Evolutionary conservation across 2,888 invertebrate species (phyloP).

Genomic region (Atethmia centrago): DNA sequence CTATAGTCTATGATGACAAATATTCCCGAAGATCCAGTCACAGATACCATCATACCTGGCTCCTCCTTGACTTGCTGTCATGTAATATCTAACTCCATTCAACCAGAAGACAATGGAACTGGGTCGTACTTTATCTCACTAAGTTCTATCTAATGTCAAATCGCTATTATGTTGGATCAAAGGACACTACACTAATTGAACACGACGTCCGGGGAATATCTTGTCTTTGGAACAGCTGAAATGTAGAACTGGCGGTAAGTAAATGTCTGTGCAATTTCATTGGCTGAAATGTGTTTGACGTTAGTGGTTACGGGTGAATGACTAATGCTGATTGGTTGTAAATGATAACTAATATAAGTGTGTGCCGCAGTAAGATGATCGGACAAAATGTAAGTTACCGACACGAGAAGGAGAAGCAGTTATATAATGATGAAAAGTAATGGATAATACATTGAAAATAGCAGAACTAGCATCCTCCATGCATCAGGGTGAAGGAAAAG

Average conservation of each 20-base stretch:
- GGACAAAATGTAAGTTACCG: not conserved
- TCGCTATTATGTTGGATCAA: conserved; percentile 52
- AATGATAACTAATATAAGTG: not conserved
- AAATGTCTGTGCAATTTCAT: not conserved
- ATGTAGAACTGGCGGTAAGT: not conserved
- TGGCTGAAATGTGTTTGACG: conserved; percentile 17
- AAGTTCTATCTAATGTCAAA: conserved; percentile 54
- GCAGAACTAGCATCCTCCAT: not conserved
- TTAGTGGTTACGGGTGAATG: not conserved
- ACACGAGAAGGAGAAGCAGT: not conserved
- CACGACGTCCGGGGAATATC: conserved; percentile 26
- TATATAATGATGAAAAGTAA: no score
- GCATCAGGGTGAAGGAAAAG: not conserved
- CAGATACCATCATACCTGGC: conserved; percentile 13
- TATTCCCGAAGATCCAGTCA: not conserved
- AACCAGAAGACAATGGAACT: conserved; percentile 49
- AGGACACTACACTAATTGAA: conserved; percentile 45
- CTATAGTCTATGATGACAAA: no score
- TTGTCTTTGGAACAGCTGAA: conserved; percentile 11
- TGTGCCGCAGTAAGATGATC: not conserved
- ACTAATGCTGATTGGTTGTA: not conserved
- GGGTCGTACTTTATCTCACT: conserved; percentile 43
- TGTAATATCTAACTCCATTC: conserved; percentile 43
- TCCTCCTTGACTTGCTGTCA: conserved; percentile 20
- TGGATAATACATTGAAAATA: not conserved